phyloP scores from a whole-genome alignment of 2,888 invertebrate genomes.

The Mythimna impura region DNA sequence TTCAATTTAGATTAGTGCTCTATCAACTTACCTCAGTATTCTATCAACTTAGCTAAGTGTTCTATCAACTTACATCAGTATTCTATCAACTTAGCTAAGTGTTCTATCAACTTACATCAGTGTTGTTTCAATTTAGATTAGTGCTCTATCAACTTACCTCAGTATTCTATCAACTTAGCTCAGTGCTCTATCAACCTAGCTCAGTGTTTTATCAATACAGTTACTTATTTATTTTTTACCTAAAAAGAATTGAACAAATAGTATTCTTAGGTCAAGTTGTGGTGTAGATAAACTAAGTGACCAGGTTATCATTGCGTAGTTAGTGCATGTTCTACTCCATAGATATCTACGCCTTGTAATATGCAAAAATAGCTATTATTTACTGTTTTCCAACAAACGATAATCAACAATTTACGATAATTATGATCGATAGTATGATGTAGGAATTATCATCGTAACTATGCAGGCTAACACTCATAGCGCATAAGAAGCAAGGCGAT shows the following conservation, averaged over 20 bases:
- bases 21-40: neutral
- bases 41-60: too few relatives aligned
- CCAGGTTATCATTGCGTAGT: too few relatives aligned
- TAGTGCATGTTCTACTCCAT: too few relatives aligned
- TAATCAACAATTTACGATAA: neutral
- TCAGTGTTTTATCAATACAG: too few relatives aligned
- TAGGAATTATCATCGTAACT: constrained; percentile 13
- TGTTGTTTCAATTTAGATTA: too few relatives aligned
- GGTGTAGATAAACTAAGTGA: neutral
- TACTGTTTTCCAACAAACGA: neutral
- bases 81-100: too few relatives aligned
- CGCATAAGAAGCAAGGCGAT: constrained; percentile 36
- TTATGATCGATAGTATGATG: neutral
- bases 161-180: neutral
- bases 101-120: neutral
- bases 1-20: too few relatives aligned
- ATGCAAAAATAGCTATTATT: neutral
- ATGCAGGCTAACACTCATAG: constrained; percentile 43
- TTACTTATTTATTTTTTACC: too few relatives aligned
- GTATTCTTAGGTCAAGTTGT: neutral
- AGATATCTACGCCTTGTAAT: too few relatives aligned
- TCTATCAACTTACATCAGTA: neutral
- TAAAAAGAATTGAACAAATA: too few relatives aligned
- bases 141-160: too few relatives aligned
- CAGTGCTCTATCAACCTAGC: neutral